phyloP scores from a whole-genome alignment of 2,888 invertebrate species.

The Drosophila leonis region DNA sequence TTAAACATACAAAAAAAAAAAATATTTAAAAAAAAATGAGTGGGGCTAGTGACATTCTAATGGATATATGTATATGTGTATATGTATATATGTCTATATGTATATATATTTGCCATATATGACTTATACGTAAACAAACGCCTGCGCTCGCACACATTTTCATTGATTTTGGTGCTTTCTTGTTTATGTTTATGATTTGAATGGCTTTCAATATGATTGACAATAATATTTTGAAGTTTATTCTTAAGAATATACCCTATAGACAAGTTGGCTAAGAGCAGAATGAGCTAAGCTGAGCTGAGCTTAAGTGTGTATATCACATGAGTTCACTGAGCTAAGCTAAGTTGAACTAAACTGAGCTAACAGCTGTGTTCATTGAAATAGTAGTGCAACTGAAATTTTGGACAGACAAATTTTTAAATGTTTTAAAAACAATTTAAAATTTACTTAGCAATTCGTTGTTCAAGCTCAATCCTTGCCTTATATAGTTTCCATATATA shows the following conservation, averaged over 20 bases:
- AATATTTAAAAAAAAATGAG: conserved; percentile 3
- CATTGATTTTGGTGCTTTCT: conserved; percentile 32
- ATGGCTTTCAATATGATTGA: conserved; percentile 20
- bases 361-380: too few relatives aligned
- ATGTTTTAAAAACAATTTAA: too few relatives aligned
- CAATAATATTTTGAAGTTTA: conserved; percentile 2
- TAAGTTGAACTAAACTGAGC: neutral
- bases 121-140: conserved; percentile 46
- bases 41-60: conserved; percentile 55
- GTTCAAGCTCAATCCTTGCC: too few relatives aligned
- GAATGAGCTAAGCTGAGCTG: neutral
- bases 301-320: neutral
- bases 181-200: conserved; percentile 48
- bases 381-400: too few relatives aligned
- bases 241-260: conserved; percentile 14
- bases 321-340: neutral
- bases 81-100: neutral
- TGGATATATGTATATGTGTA: conserved; percentile 11
- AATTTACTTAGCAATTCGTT: too few relatives aligned
- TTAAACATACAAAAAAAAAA: conserved; percentile 28
- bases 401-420: too few relatives aligned
- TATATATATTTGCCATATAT: conserved; percentile 15
- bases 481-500: too few relatives aligned
- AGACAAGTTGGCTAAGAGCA: neutral
- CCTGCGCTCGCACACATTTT: conserved; percentile 34